A percentile compares a stretch with the other conserved stretches of the same genome.
phyloP scores from a whole-genome alignment of 2,888 invertebrate genomes.

The Andrena minutula region DNA sequence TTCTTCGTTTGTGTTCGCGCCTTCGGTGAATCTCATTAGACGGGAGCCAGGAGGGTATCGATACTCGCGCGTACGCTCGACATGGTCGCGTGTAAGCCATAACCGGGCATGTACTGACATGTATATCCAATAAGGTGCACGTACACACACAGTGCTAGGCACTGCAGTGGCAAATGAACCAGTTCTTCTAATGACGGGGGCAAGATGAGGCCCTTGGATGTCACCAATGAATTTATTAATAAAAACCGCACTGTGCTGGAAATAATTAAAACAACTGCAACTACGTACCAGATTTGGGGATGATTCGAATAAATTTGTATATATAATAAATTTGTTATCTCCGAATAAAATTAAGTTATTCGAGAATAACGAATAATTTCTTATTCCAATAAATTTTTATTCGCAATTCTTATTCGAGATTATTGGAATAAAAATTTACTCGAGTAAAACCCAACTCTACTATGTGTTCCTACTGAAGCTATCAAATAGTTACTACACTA shows the following conservation, averaged over 20 bases:
- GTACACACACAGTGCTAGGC: not conserved
- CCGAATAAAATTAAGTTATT: too few species aligned
- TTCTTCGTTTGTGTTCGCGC: slow-evolving; percentile 43
- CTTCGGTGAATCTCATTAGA: slow-evolving; percentile 72
- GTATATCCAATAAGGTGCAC: slow-evolving; percentile 42
- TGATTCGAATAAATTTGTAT: too few species aligned
- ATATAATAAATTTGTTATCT: too few species aligned
- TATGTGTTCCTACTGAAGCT: too few species aligned
- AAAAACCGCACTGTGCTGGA: not conserved
- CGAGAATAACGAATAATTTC: too few species aligned
- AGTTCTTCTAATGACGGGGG: not conserved
- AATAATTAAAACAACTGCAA: too few species aligned
- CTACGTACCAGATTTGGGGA: too few species aligned
- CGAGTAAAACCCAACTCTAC: too few species aligned
- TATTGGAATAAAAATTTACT: too few species aligned
- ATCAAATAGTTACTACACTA: too few species aligned
- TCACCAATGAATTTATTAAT: not conserved
- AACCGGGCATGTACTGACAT: slow-evolving; percentile 25
- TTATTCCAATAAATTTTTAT: too few species aligned
- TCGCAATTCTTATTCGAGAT: too few species aligned
- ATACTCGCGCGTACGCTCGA: slow-evolving; percentile 42
- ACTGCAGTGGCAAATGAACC: slow-evolving; percentile 10
- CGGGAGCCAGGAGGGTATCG: slow-evolving; percentile 58
- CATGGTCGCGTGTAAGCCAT: slow-evolving; percentile 38
- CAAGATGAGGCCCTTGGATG: not conserved